These are phyloP conservation scores for Cecidostiba fungosa DNA, from an alignment of 2,888 invertebrate genomes.

Conservation along the genomic window DNA sequence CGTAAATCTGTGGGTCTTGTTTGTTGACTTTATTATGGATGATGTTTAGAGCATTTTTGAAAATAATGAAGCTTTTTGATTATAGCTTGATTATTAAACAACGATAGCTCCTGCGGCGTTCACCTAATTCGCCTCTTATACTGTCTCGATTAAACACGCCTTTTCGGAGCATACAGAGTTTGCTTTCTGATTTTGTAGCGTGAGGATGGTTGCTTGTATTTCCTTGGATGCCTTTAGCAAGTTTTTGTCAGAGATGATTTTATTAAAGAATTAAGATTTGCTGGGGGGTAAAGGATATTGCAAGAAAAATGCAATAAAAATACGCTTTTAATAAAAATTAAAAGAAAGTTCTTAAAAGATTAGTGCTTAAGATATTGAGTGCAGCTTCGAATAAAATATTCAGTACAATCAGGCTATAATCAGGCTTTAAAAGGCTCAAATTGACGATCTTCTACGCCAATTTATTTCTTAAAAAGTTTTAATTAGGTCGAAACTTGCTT, in stretches of 20 bases:
- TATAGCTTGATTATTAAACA: not conserved
- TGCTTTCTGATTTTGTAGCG: not conserved
- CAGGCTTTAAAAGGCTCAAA: slow-evolving; percentile 30
- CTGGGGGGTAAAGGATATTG: not conserved
- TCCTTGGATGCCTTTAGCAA: not conserved
- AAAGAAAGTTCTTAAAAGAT: slow-evolving; percentile 30
- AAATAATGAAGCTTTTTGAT: not conserved
- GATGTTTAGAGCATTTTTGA: no score
- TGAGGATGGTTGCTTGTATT: not conserved
- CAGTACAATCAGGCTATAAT: slow-evolving; percentile 37
- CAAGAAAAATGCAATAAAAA: no score
- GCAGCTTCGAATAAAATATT: slow-evolving; percentile 48
- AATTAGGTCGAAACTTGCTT: slow-evolving; percentile 28
- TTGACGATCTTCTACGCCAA: slow-evolving; percentile 17
- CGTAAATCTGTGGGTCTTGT: no score
- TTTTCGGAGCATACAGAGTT: no score
- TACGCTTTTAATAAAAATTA: not conserved
- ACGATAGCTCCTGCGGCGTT: no score
- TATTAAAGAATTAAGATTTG: not conserved
- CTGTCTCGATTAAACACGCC: no score
- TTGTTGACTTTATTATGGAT: no score
- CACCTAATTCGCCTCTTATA: no score
- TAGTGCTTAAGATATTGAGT: slow-evolving; percentile 32
- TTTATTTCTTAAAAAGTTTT: slow-evolving; percentile 43
- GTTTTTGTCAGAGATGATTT: not conserved